Conservation (phyloP, 2,888 invertebrate species). For the Metopia argyrocephala region DNA sequence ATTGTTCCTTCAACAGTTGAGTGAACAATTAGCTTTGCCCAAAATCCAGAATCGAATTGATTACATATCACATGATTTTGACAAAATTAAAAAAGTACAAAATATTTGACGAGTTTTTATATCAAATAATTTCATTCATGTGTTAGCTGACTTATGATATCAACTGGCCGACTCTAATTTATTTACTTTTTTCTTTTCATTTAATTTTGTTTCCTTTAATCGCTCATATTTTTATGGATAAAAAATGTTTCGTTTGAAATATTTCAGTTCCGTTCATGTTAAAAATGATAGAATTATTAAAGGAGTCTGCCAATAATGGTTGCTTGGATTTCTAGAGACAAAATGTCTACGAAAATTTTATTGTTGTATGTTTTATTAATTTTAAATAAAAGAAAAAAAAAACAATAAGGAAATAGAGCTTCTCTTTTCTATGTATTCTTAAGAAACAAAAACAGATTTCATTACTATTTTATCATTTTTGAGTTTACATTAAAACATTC, state of each 20-base stretch:
- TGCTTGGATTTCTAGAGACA: slow-evolving; percentile 37
- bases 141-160: too few species aligned
- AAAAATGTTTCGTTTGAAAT: slow-evolving; percentile 16
- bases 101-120: too few species aligned
- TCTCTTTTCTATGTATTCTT: background rate
- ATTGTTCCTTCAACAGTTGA: too few species aligned
- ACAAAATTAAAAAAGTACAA: too few species aligned
- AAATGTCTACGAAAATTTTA: slow-evolving; percentile 47
- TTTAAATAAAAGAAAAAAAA: background rate
- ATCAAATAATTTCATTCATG: too few species aligned
- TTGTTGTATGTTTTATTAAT: slow-evolving; percentile 48
- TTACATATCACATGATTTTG: too few species aligned
- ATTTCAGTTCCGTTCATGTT: slow-evolving; percentile 21
- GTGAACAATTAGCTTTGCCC: too few species aligned
- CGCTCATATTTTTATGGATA: background rate
- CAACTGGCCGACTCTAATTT: background rate
- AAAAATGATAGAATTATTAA: slow-evolving; percentile 23
- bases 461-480: background rate
- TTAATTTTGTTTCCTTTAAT: background rate
- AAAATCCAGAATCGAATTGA: too few species aligned
- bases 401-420: background rate
- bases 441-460: slow-evolving; percentile 26
- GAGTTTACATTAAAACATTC: slow-evolving; percentile 2
- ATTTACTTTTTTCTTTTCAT: background rate
- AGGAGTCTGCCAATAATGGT: slow-evolving; percentile 46